Evolutionary conservation across 2,113 vertebrate species (phyloP).

Genomic region (Pterocles burchelli): DNA sequence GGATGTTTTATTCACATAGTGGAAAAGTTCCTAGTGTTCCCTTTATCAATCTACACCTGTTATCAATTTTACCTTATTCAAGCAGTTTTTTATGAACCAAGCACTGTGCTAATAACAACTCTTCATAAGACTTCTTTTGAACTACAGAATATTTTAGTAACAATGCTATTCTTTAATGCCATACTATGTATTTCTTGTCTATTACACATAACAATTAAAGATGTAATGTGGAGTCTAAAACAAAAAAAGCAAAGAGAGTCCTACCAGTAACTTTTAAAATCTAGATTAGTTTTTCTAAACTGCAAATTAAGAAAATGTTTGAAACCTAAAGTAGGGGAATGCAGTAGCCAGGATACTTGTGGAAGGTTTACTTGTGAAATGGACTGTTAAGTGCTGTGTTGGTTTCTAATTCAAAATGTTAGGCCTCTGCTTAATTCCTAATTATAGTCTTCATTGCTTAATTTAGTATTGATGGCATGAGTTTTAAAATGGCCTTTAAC

Average conservation of each 20-base stretch:
- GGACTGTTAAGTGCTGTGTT: background rate
- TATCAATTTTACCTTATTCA: background rate
- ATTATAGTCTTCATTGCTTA: background rate
- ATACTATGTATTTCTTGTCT: background rate
- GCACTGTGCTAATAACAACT: background rate
- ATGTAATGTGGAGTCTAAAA: background rate
- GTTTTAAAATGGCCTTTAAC: background rate
- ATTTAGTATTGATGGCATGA: background rate
- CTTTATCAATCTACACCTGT: background rate
- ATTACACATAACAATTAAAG: background rate
- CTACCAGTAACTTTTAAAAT: background rate
- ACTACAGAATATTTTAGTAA: background rate
- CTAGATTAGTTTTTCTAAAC: background rate
- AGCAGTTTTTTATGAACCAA: background rate
- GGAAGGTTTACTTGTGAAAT: background rate
- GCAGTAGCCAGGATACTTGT: background rate
- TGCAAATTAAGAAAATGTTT: background rate
- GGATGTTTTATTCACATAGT: background rate
- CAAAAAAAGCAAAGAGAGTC: background rate
- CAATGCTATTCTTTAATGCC: background rate
- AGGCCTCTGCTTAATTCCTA: background rate
- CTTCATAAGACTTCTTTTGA: background rate
- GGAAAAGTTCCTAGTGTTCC: background rate
- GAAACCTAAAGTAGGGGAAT: background rate
- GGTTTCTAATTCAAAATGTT: background rate